These are phyloP conservation scores for Dromococcyx pavoninus DNA, from an alignment of 2,797 vertebrate species.

Conservation along the genomic window DNA sequence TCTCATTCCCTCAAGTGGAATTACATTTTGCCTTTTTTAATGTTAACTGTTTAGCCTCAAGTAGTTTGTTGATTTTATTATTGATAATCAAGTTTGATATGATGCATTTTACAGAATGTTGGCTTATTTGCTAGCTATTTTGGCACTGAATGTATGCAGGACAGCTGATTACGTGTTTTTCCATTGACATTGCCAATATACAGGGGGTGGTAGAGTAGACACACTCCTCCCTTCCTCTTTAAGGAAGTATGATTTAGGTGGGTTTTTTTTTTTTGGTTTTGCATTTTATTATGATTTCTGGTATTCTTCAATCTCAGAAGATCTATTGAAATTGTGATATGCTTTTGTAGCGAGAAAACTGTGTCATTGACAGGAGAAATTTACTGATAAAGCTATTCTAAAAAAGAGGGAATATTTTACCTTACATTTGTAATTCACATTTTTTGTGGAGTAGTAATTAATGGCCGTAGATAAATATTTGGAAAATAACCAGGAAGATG, in stretches of 20 bases:
- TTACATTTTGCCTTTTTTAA: constrained; percentile 38
- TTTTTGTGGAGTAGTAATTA: background rate
- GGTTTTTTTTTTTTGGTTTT: background rate
- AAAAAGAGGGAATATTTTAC: background rate
- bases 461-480: background rate
- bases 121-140: constrained; percentile 26
- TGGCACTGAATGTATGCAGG: constrained; percentile 6
- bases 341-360: background rate
- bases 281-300: background rate
- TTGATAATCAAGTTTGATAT: constrained; percentile 65
- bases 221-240: background rate
- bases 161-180: constrained; percentile 43
- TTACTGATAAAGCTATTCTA: background rate
- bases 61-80: constrained; percentile 65
- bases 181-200: constrained; percentile 13
- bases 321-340: background rate
- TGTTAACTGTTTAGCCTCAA: constrained; percentile 53
- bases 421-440: background rate
- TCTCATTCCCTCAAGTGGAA: constrained; percentile 8
- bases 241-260: constrained; percentile 1
- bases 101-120: constrained; percentile 61
- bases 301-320: background rate
- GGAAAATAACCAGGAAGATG: background rate
- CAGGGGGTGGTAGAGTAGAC: constrained; percentile 29
- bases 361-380: background rate